phyloP scores from a whole-genome alignment of 2,888 invertebrate species.

The Colostygia pectinataria region DNA sequence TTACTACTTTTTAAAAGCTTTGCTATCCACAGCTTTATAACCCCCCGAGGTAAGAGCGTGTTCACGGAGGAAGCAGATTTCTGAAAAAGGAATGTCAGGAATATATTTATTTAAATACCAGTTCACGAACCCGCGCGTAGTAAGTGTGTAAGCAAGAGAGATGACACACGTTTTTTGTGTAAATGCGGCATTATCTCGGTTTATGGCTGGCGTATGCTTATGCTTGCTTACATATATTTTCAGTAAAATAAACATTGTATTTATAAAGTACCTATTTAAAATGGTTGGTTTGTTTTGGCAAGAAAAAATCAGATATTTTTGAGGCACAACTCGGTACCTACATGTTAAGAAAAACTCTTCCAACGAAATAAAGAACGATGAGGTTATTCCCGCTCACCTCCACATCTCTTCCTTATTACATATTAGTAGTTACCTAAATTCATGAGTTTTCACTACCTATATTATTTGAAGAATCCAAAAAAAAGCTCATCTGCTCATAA shows the following conservation, averaged over 20 bases:
- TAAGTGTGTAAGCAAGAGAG: background rate
- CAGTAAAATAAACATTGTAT: conserved; percentile 36
- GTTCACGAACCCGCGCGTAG: background rate
- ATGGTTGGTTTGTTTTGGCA: no score
- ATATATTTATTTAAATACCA: background rate
- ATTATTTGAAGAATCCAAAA: no score
- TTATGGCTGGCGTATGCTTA: conserved; percentile 47
- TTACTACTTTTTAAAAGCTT: conserved; percentile 76
- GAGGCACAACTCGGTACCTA: no score
- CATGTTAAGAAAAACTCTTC: no score
- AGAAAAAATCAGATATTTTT: no score
- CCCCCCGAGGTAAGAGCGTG: conserved; percentile 17
- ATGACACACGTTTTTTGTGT: background rate
- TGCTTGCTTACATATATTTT: conserved; percentile 43
- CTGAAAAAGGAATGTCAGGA: no score
- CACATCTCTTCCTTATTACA: no score
- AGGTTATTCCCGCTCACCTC: no score
- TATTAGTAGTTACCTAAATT: no score
- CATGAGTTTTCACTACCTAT: no score
- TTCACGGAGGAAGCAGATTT: conserved; percentile 20
- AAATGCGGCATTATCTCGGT: conserved; percentile 45
- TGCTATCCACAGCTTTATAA: conserved; percentile 48
- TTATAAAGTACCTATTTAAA: conserved; percentile 9
- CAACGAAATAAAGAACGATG: no score
- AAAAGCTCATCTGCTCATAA: no score